Evolutionary conservation across 2,113 vertebrate genomes (phyloP).

Genomic region (Poeciliopsis turrubarensis): DNA sequence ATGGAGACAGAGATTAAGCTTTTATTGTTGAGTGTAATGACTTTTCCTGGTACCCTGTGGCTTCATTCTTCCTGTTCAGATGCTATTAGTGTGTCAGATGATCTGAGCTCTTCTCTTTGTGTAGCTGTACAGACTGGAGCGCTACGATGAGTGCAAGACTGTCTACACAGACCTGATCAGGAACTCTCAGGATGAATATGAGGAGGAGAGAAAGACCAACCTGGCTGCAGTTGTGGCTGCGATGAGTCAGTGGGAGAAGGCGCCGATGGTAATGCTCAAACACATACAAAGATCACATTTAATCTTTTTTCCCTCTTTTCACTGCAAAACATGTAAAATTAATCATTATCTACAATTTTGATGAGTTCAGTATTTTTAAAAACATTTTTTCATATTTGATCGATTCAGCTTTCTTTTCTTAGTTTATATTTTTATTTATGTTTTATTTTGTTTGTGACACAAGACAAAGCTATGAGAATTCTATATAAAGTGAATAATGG

Average conservation of each 20-base stretch:
- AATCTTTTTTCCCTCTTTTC: not conserved
- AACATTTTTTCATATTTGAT: not conserved
- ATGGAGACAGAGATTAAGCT: not conserved
- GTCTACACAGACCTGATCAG: conserved; percentile 96
- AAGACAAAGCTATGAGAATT: too few species aligned
- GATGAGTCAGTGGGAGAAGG: conserved; percentile 91
- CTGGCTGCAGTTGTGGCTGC: conserved; percentile 94
- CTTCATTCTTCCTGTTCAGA: not conserved
- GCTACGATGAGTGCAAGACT: conserved; percentile 89
- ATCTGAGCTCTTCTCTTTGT: conserved; percentile 7
- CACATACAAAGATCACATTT: conserved; percentile 11
- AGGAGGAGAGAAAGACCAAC: conserved; percentile 98
- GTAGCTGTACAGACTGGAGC: conserved; percentile 93
- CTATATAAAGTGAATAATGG: too few species aligned
- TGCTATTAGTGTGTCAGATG: conserved; percentile 1
- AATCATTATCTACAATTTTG: not conserved
- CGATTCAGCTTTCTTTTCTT: not conserved
- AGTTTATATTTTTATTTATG: not conserved
- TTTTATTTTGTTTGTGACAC: not conserved
- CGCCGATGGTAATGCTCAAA: conserved; percentile 78
- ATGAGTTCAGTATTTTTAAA: not conserved
- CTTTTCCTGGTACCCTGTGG: not conserved
- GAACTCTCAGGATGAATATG: conserved; percentile 98
- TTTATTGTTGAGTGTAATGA: not conserved
- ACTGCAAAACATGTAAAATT: not conserved